These are phyloP conservation scores for Echinometra lucunter DNA, from an alignment of 53 echinoderm and acorn worm species.

Conservation along the genomic window DNA sequence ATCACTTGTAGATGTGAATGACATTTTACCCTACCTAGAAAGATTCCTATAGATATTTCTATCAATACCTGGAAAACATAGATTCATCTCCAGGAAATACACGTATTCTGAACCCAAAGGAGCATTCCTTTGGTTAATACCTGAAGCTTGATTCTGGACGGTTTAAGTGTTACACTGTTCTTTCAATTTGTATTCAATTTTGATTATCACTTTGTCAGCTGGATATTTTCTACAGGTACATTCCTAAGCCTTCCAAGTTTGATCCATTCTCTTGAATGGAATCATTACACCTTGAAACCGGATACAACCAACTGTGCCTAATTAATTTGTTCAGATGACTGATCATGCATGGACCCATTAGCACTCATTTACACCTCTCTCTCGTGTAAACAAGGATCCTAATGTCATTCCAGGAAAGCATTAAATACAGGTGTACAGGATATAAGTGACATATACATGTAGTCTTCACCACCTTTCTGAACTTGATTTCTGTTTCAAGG, in stretches of 20 bases:
- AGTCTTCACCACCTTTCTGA: neutral
- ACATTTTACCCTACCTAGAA: neutral
- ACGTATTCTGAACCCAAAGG: neutral
- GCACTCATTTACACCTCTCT: neutral
- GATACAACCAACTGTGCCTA: constrained; percentile 6
- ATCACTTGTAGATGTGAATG: neutral
- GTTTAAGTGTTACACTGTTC: neutral
- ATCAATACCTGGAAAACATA: neutral
- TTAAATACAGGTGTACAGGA: neutral
- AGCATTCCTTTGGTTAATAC: neutral
- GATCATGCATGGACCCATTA: neutral
- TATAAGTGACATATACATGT: neutral
- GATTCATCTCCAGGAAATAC: neutral
- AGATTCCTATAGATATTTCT: neutral
- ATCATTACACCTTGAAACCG: constrained; percentile 18
- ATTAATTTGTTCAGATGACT: neutral
- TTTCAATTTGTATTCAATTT: neutral
- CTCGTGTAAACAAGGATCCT: neutral
- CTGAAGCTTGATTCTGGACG: neutral
- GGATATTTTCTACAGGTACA: neutral
- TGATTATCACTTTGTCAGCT: neutral
- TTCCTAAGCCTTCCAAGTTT: neutral
- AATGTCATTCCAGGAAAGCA: neutral
- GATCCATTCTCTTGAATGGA: neutral
- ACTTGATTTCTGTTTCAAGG: neutral